A percentile compares a stretch with the other conserved stretches of the same genome.
Evolutionary conservation across 2,888 invertebrate species (phyloP).

Genomic region (Callosobruchus maculatus): DNA sequence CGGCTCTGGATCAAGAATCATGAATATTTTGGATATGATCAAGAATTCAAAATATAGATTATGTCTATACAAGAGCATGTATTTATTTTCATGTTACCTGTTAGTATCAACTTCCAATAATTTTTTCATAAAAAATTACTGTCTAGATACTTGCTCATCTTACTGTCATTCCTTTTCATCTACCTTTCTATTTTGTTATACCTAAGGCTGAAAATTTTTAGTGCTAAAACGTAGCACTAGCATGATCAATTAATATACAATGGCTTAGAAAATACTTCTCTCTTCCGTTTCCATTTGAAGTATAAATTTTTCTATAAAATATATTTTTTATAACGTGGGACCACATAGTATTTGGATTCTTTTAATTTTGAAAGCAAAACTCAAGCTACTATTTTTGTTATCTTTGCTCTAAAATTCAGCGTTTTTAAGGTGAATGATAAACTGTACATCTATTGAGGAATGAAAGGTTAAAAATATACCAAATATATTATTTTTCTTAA

Average conservation of each 20-base stretch:
- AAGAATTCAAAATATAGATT: background rate
- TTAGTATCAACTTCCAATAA: background rate
- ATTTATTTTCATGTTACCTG: background rate
- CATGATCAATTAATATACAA: background rate
- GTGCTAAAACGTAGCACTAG: background rate
- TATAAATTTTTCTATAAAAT: background rate
- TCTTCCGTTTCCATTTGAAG: background rate
- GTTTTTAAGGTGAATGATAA: background rate
- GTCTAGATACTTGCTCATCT: background rate
- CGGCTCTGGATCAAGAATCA: background rate
- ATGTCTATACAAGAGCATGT: background rate
- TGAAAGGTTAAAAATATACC: background rate
- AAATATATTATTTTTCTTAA: background rate
- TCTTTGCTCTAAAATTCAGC: background rate
- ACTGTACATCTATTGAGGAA: background rate
- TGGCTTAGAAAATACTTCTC: too few species aligned
- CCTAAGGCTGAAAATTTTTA: background rate
- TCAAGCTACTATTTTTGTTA: background rate
- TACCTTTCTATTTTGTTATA: background rate
- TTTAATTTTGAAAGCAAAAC: background rate
- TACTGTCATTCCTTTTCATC: background rate
- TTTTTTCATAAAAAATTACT: background rate
- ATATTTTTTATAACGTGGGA: background rate
- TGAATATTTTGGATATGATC: background rate
- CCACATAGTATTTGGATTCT: background rate